Conservation (phyloP, 92 coral and sea anemone genomes). For the Pocillopora meandrina region DNA sequence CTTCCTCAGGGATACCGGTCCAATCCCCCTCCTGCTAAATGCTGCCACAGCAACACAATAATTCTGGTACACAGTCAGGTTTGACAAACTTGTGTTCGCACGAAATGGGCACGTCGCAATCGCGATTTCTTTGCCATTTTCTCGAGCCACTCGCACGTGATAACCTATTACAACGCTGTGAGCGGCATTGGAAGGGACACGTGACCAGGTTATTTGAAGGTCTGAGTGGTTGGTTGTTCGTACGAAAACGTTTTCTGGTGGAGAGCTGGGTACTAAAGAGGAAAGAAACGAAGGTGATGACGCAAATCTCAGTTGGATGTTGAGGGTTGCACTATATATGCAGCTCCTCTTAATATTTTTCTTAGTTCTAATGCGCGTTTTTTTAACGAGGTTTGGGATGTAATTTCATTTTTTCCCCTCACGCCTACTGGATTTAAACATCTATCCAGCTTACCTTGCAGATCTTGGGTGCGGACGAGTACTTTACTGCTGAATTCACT, state of each 20-base stretch:
- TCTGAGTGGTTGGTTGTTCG: constrained; percentile 1
- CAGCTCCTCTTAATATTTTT: neutral
- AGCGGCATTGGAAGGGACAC: neutral
- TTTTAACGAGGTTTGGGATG: too few relatives aligned
- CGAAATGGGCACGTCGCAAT: neutral
- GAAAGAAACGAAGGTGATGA: neutral
- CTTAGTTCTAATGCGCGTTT: too few relatives aligned
- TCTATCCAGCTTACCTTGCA: neutral
- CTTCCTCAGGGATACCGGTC: neutral
- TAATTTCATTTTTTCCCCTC: too few relatives aligned
- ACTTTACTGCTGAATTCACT: neutral
- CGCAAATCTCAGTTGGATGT: too few relatives aligned
- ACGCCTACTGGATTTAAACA: too few relatives aligned
- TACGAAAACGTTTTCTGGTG: neutral
- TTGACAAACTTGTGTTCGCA: neutral
- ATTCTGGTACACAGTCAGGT: neutral
- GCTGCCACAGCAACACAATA: constrained; percentile 1
- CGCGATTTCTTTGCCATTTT: constrained; percentile 44
- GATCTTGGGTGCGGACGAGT: neutral
- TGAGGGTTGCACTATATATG: neutral
- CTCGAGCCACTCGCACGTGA: neutral
- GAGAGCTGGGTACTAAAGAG: constrained; percentile 5
- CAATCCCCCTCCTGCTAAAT: neutral
- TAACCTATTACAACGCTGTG: neutral
- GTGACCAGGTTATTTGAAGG: neutral